These are phyloP conservation scores for Plecturocebus donacophilus DNA, from an alignment of 2,113 vertebrate genomes.

Conservation along the genomic window DNA sequence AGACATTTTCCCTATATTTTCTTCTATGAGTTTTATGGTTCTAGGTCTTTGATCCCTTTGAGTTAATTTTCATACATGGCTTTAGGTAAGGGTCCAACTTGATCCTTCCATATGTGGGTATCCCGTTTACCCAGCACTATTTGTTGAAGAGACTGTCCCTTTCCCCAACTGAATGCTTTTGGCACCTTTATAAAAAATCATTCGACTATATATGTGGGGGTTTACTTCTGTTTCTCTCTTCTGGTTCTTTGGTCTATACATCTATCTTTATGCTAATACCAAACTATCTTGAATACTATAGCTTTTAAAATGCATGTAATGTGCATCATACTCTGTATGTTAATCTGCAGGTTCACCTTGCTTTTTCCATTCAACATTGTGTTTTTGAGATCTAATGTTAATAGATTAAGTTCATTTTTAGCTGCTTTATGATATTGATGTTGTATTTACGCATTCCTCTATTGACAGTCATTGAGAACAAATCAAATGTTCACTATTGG, in stretches of 20 bases:
- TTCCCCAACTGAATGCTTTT: neutral
- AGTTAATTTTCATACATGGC: neutral
- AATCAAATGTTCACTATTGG: neutral
- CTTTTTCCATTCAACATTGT: neutral
- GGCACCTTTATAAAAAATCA: neutral
- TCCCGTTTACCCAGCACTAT: neutral
- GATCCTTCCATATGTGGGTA: neutral
- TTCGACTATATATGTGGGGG: neutral
- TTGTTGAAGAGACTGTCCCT: neutral
- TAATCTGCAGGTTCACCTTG: neutral
- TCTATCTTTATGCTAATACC: neutral
- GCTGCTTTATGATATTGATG: neutral
- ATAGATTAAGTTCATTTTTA: slow-evolving; percentile 3
- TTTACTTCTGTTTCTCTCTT: neutral
- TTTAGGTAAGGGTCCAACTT: neutral
- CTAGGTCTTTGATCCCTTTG: neutral
- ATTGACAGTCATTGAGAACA: neutral
- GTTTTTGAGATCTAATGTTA: neutral
- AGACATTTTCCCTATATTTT: neutral
- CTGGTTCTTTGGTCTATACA: neutral
- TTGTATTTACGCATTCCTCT: slow-evolving; percentile 16
- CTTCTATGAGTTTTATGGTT: neutral
- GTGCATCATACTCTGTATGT: neutral
- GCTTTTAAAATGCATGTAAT: neutral
- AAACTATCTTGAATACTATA: neutral